phyloP scores from a whole-genome alignment of 1,140 invertebrate species.

The Drosophila ogumai region DNA sequence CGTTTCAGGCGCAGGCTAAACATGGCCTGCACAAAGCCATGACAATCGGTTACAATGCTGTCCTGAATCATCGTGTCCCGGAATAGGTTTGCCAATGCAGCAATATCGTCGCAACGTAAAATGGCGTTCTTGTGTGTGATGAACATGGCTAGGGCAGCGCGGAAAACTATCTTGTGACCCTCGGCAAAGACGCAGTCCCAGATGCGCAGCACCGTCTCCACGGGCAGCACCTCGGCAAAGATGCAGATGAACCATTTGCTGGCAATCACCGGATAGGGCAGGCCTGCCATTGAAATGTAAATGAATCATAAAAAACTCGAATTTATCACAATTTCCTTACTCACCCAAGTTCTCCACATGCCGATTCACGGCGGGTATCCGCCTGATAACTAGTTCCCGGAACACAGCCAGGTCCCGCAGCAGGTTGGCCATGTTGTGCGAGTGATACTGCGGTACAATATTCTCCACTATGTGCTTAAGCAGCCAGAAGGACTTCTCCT shows the following conservation, averaged over 20 bases:
- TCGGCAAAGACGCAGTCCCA: slow-evolving; percentile 98
- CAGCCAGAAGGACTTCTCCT: slow-evolving; percentile 96
- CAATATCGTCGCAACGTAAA: slow-evolving; percentile 89
- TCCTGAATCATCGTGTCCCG: slow-evolving; percentile 89
- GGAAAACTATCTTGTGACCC: slow-evolving; percentile 93
- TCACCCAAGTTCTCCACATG: slow-evolving; percentile 90
- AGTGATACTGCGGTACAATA: slow-evolving; percentile 95
- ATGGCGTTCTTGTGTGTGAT: slow-evolving; percentile 89
- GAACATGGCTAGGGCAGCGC: slow-evolving; percentile 92
- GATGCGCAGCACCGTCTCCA: slow-evolving; percentile 95
- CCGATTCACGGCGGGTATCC: slow-evolving; percentile 91
- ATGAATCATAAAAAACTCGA: background rate
- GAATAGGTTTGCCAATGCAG: slow-evolving; percentile 89
- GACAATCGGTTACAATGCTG: slow-evolving; percentile 89
- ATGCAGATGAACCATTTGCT: slow-evolving; percentile 98
- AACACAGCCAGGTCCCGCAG: slow-evolving; percentile 95
- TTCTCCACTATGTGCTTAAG: slow-evolving; percentile 94
- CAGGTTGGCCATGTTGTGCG: slow-evolving; percentile 94
- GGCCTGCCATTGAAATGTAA: slow-evolving; percentile 68
- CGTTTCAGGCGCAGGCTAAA: slow-evolving; percentile 89
- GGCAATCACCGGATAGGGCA: slow-evolving; percentile 94
- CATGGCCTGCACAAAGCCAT: slow-evolving; percentile 91
- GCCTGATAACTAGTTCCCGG: slow-evolving; percentile 92
- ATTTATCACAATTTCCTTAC: background rate
- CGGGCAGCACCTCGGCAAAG: slow-evolving; percentile 95